Evolutionary conservation across 30 jellyfish, hydroid and myxozoan species (phyloP).

Genomic region (Nemopilema nomurai): DNA sequence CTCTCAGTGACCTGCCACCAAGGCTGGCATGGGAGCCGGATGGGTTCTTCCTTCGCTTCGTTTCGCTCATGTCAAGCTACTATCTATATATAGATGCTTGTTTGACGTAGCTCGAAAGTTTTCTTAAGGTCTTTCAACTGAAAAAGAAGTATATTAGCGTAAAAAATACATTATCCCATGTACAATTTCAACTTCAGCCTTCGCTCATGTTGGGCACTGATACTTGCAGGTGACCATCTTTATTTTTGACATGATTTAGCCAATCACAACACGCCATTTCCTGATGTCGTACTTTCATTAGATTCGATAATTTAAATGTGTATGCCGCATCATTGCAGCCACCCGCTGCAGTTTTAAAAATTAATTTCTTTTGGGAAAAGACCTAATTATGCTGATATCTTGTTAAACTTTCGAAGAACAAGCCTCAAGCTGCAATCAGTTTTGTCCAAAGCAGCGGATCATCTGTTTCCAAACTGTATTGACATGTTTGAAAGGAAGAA

Average conservation of each 20-base stretch:
- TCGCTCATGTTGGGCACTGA: constrained; percentile 26
- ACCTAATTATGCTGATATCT: neutral
- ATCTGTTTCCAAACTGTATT: no score
- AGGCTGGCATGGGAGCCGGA: constrained; percentile 93
- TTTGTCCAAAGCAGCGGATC: no score
- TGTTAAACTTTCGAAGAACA: neutral
- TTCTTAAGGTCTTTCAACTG: neutral
- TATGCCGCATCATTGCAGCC: neutral
- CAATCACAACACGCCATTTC: constrained; percentile 28
- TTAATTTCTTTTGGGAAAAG: constrained; percentile 9
- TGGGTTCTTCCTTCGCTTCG: constrained; percentile 80
- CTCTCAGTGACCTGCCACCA: constrained; percentile 74
- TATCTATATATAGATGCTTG: neutral
- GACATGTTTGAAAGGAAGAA: no score
- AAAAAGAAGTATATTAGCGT: neutral
- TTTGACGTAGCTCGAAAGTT: neutral
- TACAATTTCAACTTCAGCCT: neutral
- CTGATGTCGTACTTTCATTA: neutral
- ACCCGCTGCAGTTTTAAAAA: constrained; percentile 16
- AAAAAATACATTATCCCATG: neutral
- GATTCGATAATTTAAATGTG: neutral
- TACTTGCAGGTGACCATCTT: constrained; percentile 59
- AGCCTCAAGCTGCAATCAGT: neutral
- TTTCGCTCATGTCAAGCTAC: constrained; percentile 68
- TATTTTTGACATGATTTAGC: constrained; percentile 14